phyloP scores from a whole-genome alignment of 2,797 vertebrate genomes.

The Characodon lateralis region DNA sequence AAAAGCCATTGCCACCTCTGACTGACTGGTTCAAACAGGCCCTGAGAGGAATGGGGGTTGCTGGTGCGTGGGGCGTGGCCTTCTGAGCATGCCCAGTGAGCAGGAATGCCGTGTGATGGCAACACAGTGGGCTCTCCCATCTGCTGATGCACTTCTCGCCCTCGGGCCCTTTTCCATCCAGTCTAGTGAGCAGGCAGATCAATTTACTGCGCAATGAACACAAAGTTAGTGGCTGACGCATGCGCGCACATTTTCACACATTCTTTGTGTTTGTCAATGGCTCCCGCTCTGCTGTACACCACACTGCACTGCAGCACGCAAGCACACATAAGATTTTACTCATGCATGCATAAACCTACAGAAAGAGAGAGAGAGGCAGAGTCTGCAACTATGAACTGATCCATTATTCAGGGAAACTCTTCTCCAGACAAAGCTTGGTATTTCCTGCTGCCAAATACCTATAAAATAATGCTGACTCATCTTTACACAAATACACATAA shows the following conservation, averaged over 20 bases:
- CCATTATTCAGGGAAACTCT: slow-evolving; percentile 67
- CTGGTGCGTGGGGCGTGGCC: slow-evolving; percentile 49
- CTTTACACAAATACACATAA: slow-evolving; percentile 21
- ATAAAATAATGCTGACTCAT: slow-evolving; percentile 60
- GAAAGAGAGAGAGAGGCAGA: slow-evolving; percentile 13
- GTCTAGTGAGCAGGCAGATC: slow-evolving; percentile 89
- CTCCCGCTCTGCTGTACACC: slow-evolving; percentile 60
- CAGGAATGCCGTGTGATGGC: slow-evolving; percentile 81
- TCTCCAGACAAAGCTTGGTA: slow-evolving; percentile 8
- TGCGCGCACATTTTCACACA: slow-evolving; percentile 51
- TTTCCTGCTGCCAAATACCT: slow-evolving; percentile 30
- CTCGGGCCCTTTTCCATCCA: slow-evolving; percentile 84
- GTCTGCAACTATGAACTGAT: slow-evolving; percentile 53
- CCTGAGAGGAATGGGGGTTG: slow-evolving; percentile 41
- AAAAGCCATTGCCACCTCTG: slow-evolving; percentile 45
- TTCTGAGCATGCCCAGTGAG: slow-evolving; percentile 79
- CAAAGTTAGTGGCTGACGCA: slow-evolving; percentile 67
- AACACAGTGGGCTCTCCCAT: slow-evolving; percentile 85
- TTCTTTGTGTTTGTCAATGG: slow-evolving; percentile 58
- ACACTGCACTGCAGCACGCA: slow-evolving; percentile 37
- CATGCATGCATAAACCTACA: slow-evolving; percentile 59
- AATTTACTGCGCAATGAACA: slow-evolving; percentile 83
- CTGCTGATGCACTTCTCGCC: slow-evolving; percentile 81
- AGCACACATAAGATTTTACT: slow-evolving; percentile 64
- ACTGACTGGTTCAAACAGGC: slow-evolving; percentile 77